These are phyloP conservation scores for Drosophila neotestacea DNA, from an alignment of 2,888 invertebrate species.

Conservation along the genomic window DNA sequence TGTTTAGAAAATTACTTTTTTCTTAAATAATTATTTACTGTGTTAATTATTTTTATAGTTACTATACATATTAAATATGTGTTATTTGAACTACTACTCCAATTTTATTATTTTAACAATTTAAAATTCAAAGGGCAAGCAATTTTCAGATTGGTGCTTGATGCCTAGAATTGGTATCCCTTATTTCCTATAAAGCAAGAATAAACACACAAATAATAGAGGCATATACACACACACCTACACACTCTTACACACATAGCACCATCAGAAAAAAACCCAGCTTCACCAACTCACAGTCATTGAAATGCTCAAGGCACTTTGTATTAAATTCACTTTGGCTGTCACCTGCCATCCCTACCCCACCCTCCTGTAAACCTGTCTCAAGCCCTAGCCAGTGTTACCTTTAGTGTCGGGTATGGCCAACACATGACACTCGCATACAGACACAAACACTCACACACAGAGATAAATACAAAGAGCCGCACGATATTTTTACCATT, in stretches of 20 bases:
- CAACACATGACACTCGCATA: slow-evolving; percentile 45
- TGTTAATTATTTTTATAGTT: too few relatives aligned
- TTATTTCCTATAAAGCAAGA: slow-evolving; percentile 28
- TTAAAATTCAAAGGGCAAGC: neutral
- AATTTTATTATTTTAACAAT: neutral
- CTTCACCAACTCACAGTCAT: slow-evolving; percentile 39
- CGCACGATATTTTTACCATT: slow-evolving; percentile 27
- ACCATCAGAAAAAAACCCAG: slow-evolving; percentile 9
- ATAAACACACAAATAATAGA: slow-evolving; percentile 22
- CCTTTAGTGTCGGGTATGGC: slow-evolving; percentile 44
- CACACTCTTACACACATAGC: neutral
- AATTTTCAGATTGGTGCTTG: neutral
- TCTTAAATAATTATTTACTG: too few relatives aligned
- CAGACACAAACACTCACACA: slow-evolving; percentile 1
- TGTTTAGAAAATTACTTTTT: too few relatives aligned
- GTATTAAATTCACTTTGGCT: slow-evolving; percentile 72
- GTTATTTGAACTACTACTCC: neutral
- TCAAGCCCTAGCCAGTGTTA: slow-evolving; percentile 29
- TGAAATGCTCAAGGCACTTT: slow-evolving; percentile 69
- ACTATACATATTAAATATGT: neutral
- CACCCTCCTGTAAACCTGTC: neutral
- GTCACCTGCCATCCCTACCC: slow-evolving; percentile 52
- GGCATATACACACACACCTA: slow-evolving; percentile 1
- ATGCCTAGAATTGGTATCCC: slow-evolving; percentile 10
- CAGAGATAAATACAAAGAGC: slow-evolving; percentile 11